Evolutionary conservation across 2,888 invertebrate species (phyloP).

Genomic region (Catocala fraxini): DNA sequence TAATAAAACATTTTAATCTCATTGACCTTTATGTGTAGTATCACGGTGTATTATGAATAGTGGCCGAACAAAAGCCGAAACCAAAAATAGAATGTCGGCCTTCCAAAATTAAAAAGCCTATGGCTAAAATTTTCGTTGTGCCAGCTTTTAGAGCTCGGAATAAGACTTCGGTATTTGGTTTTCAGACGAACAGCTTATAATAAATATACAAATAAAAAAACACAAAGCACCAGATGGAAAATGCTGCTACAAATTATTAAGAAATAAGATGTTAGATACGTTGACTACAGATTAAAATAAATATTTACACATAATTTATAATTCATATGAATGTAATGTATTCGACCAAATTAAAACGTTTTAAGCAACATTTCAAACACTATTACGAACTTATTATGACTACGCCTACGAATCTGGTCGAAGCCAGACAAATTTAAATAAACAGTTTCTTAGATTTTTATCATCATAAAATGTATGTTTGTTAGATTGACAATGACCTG

Average conservation of each 20-base stretch:
- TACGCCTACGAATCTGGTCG: neutral
- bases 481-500: neutral
- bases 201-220: too few relatives aligned
- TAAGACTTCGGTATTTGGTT: too few relatives aligned
- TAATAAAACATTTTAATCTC: constrained; percentile 46
- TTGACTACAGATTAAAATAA: too few relatives aligned
- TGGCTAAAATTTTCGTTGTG: too few relatives aligned
- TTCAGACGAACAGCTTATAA: too few relatives aligned
- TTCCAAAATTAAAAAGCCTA: neutral
- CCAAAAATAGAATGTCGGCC: neutral
- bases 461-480: neutral
- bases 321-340: neutral
- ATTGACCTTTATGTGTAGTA: constrained; percentile 43
- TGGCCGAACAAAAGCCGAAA: neutral
- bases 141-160: too few relatives aligned
- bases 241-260: too few relatives aligned
- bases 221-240: too few relatives aligned
- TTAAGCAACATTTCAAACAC: neutral
- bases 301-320: too few relatives aligned
- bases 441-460: neutral
- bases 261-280: too few relatives aligned
- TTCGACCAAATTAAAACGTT: neutral
- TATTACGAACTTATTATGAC: neutral
- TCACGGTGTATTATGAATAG: constrained; percentile 10
- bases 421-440: neutral